These are phyloP conservation scores for Nymphalis io DNA, from an alignment of 1,140 invertebrate species.

Conservation along the genomic window DNA sequence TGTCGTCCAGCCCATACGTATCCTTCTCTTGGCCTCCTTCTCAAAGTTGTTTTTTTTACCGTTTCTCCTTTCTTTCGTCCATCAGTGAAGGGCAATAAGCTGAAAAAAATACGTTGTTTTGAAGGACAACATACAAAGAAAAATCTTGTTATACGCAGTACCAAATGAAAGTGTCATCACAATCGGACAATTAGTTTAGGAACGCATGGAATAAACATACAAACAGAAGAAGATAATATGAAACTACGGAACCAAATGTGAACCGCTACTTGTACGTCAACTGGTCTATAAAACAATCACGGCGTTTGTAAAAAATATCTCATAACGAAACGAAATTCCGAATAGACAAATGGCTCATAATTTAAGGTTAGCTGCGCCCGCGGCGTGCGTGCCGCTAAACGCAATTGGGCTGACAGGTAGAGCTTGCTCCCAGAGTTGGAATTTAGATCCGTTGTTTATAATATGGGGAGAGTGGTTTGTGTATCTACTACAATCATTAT, in stretches of 20 bases:
- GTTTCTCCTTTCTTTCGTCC: no score
- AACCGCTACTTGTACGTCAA: not conserved
- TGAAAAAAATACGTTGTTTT: no score
- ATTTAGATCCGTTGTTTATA: slow-evolving; percentile 4
- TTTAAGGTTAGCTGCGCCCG: slow-evolving; percentile 29
- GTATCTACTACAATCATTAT: not conserved
- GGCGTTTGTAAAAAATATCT: slow-evolving; percentile 15
- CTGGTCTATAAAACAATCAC: slow-evolving; percentile 2
- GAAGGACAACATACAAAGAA: no score
- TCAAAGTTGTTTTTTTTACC: no score
- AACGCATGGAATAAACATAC: no score
- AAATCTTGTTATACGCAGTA: no score
- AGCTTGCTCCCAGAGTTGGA: slow-evolving; percentile 19
- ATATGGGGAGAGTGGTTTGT: not conserved
- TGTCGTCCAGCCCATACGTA: no score
- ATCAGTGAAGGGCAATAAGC: no score
- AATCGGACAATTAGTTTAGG: no score
- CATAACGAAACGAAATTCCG: slow-evolving; percentile 21
- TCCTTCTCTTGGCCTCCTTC: no score
- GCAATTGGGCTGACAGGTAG: slow-evolving; percentile 17
- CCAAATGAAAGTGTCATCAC: no score
- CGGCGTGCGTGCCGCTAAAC: slow-evolving; percentile 23
- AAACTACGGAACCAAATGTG: not conserved
- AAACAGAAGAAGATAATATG: no score
- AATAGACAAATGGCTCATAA: slow-evolving; percentile 42